Base-by-base conservation (phyloP, 2,888 invertebrate species). In the Ectobius pallidus region DNA sequence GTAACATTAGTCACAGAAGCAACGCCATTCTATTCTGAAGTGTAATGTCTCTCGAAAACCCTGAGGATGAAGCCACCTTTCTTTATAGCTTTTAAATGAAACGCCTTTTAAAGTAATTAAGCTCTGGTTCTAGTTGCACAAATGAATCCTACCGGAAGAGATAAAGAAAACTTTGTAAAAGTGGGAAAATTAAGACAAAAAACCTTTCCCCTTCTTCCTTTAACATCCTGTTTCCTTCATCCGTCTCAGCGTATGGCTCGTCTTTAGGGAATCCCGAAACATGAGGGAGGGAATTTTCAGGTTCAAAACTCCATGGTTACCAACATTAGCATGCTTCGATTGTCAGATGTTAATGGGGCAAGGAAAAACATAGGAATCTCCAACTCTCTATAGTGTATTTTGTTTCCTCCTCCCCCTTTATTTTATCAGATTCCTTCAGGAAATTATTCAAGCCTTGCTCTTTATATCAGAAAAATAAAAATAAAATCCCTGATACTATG, bases 51-150 rank as follows among this genome's bases (percentile, higher is more conserved):
- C n/a, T n/a, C n/a, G n/a, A n/a, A n/a, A n/a, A n/a, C n/a, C n/a
- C 34, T 25, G 52, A 25, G 52, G 34, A 34, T 25, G 25, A 52
- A 25, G 25, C 11, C 46, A 69, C 52, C 73, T 72, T 73, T 72
- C 73, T 72, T 72, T 73, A 73, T 72, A 70, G 73, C 73, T 73
- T 75, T 75, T 75, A 75, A 75, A 75, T 75, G 73, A 67, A 72
- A 75, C 73, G 69, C 69, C 46, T 42, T 34, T 69, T 52, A 69
- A 67, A 74, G 71, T 72, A 74, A 74, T 74, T 74, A 74, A 74
- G 69, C 71, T 42, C 32, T 61, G 61, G 42, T 27, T 46, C 58
- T 63, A 62, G 34, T 62, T 34, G 34, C 62, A 62, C n/a, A 63
- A 25, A 65, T 46, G 44, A 44, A 65, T 11, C 65, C 46, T 27